These are phyloP conservation scores for Myanophis thanlyinensis DNA, from an alignment of 2,113 vertebrate genomes.

Conservation along the genomic window DNA sequence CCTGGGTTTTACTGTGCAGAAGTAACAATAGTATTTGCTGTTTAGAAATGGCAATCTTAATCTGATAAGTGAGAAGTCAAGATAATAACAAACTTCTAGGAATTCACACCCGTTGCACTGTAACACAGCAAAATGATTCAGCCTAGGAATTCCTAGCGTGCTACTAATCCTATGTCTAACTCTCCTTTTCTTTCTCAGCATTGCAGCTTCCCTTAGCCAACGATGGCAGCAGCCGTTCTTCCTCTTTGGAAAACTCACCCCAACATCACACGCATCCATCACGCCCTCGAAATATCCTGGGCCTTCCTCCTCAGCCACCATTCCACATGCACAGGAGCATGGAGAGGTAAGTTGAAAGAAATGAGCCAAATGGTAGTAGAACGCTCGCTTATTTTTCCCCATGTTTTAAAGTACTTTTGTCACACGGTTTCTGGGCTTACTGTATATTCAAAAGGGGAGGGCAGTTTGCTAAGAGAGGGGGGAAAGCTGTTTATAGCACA, in stretches of 20 bases:
- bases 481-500: not conserved
- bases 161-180: not conserved
- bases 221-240: constrained; percentile 84
- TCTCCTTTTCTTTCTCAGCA: constrained; percentile 61
- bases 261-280: constrained; percentile 82
- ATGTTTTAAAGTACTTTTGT: not conserved
- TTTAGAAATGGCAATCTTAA: not conserved
- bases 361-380: not conserved
- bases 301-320: constrained; percentile 71
- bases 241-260: constrained; percentile 84
- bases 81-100: not conserved
- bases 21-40: not conserved
- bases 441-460: not conserved
- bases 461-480: not conserved
- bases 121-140: not conserved
- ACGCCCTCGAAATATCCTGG: constrained; percentile 84
- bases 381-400: not conserved
- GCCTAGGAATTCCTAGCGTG: not conserved
- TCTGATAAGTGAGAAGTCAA: not conserved
- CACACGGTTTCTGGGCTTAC: not conserved
- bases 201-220: constrained; percentile 88
- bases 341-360: constrained; percentile 78
- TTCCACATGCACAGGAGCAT: constrained; percentile 81
- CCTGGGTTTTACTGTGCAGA: not conserved
- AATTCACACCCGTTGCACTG: not conserved